Evolutionary conservation across 2,113 vertebrate genomes (phyloP).

Genomic region (Rhinolophus ferrumequinum): DNA sequence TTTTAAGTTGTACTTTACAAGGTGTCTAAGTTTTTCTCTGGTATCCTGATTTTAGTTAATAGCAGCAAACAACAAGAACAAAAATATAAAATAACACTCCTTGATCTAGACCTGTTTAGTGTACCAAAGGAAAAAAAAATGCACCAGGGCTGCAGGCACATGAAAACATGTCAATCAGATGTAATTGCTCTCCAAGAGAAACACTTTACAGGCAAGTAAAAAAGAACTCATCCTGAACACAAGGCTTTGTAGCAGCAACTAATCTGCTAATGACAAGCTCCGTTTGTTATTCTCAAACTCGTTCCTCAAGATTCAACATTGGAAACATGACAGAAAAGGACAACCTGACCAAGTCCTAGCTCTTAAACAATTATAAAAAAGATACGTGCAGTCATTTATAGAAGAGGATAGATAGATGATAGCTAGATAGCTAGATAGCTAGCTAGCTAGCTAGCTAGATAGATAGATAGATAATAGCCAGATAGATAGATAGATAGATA

Average conservation of each 20-base stretch:
- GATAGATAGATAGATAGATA: background rate
- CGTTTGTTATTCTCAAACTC: conserved; percentile 89
- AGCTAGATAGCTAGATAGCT: background rate
- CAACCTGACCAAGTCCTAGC: conserved; percentile 80
- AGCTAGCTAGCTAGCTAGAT: background rate
- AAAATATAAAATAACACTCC: conserved; percentile 81
- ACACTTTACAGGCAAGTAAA: conserved; percentile 87
- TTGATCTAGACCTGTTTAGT: conserved; percentile 88
- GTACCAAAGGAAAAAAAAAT: conserved; percentile 82
- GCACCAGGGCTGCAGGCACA: conserved; percentile 87
- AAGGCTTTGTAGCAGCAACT: conserved; percentile 92
- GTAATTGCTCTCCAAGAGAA: conserved; percentile 94
- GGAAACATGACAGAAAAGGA: conserved; percentile 91
- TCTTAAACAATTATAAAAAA: conserved; percentile 66
- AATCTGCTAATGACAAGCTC: conserved; percentile 95
- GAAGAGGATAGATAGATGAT: background rate
- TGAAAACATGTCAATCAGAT: conserved; percentile 95
- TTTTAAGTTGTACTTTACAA: conserved; percentile 86
- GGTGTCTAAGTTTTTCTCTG: conserved; percentile 85
- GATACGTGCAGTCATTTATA: background rate
- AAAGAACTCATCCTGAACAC: conserved; percentile 87
- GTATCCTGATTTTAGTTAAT: conserved; percentile 87
- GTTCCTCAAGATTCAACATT: conserved; percentile 84
- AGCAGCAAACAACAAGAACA: conserved; percentile 78
- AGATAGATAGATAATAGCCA: background rate